These are phyloP conservation scores for Patella vulgata DNA, from an alignment of 1,140 invertebrate genomes.

Conservation along the genomic window DNA sequence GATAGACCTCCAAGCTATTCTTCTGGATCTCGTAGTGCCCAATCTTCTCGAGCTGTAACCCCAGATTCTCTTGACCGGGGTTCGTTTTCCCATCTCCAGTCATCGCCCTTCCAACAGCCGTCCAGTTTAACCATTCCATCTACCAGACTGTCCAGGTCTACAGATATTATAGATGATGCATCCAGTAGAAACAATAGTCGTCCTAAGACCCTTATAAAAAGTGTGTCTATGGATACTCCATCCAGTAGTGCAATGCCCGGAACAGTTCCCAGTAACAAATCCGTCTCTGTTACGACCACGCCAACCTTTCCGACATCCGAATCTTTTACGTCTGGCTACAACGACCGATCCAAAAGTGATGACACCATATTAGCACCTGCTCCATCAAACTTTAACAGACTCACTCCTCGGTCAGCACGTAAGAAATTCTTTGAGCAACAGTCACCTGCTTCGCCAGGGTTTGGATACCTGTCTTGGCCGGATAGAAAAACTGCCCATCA, in stretches of 20 bases:
- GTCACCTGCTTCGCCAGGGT: neutral
- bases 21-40: conserved; percentile 30
- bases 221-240: conserved; percentile 32
- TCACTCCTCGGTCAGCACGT: conserved; percentile 42
- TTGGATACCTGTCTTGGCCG: conserved; percentile 39
- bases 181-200: neutral
- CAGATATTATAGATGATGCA: too few species aligned
- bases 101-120: conserved; percentile 23
- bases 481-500: conserved; percentile 17
- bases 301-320: conserved; percentile 21
- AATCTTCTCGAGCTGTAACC: conserved; percentile 28
- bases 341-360: neutral
- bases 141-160: conserved; percentile 3
- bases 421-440: conserved; percentile 45
- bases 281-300: neutral
- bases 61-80: conserved; percentile 20
- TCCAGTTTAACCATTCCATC: conserved; percentile 38
- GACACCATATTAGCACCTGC: neutral
- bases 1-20: conserved; percentile 25
- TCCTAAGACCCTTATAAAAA: conserved; percentile 32
- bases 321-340: too few species aligned
- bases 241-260: neutral
- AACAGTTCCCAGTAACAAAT: neutral
- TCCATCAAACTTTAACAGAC: conserved; percentile 19
- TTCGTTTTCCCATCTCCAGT: conserved; percentile 3